Conservation (phyloP, 1,140 invertebrate genomes). For the Meloidogyne hapla region DNA sequence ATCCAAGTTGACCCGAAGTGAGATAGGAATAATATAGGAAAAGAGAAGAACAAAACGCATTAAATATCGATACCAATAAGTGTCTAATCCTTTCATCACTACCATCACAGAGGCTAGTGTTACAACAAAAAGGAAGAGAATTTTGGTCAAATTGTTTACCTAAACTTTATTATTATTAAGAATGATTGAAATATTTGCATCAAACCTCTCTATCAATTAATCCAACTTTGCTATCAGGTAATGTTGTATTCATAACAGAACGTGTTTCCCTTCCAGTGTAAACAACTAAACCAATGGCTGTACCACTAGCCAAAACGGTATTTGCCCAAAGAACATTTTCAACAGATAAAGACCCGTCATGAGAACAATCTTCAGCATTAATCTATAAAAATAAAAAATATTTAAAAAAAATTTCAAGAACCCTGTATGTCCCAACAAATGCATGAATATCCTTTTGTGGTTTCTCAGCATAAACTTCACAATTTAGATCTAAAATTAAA, state of each 20-base stretch:
- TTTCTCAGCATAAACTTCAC: slow-evolving; percentile 89
- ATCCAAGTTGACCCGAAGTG: slow-evolving; percentile 93
- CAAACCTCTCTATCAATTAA: slow-evolving; percentile 80
- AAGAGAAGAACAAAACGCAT: slow-evolving; percentile 94
- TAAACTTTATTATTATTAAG: not conserved
- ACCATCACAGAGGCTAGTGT: slow-evolving; percentile 90
- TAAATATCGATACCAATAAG: slow-evolving; percentile 86
- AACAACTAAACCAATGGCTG: slow-evolving; percentile 85
- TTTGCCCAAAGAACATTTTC: slow-evolving; percentile 99
- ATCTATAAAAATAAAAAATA: slow-evolving; percentile 36
- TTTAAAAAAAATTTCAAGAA: slow-evolving; percentile 25
- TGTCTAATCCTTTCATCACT: slow-evolving; percentile 61
- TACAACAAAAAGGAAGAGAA: slow-evolving; percentile 88
- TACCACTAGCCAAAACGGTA: slow-evolving; percentile 93
- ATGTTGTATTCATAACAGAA: slow-evolving; percentile 95
- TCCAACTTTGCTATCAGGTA: slow-evolving; percentile 88
- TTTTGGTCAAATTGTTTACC: slow-evolving; percentile 66
- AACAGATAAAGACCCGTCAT: slow-evolving; percentile 81
- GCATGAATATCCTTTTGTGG: slow-evolving; percentile 96
- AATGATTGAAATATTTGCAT: not conserved
- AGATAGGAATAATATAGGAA: slow-evolving; percentile 98
- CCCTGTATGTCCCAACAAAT: slow-evolving; percentile 81
- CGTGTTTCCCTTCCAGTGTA: slow-evolving; percentile 94
- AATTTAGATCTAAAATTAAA: slow-evolving; percentile 83
- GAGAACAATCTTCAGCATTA: slow-evolving; percentile 64